Base-by-base conservation (phyloP, 2,797 vertebrate genomes). In the Limnodromus scolopaceus region DNA sequence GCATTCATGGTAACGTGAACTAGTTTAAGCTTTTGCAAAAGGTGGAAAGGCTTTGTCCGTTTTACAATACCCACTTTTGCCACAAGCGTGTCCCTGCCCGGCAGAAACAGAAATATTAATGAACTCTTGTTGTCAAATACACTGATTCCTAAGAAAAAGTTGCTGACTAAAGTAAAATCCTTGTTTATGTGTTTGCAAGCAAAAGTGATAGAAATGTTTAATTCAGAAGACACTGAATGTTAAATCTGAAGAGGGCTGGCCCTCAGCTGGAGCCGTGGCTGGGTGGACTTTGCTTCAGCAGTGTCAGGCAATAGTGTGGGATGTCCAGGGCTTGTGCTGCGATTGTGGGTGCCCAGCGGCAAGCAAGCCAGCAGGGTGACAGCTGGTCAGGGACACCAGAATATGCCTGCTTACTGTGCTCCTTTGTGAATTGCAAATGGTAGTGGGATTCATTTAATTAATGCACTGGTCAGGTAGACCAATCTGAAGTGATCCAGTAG, bases 1-100 rank as follows among this genome's bases (percentile, higher is more conserved):
- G 9, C 10, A 3, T 16, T 74, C 4, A 0, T 5, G 43, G n/a
- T 13, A 18, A 6, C 6, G 1, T 16, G 10, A 58, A 5, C 36
- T 64, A 16, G 45, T 9, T 8, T 16, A 25, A 85, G 30, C 49
- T 34, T 30, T 53, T 68, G 43, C 28, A 30, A 8, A 45, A 69
- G 8, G 16, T 6, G 39, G 7, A 4, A 45, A 65, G 27, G 3
- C 22, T 77, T 41, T 30, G n/a, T 63, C 9, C 6, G 0, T 64
- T 71, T 64, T 54, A 2, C 19, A 11, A 0, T 11, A 27, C 11
- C 13, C 10, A 1, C 38, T 32, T 43, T 30, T 11, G 18, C 48
- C 18, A 6, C 20, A 32, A 30, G 49, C 4, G 14, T 41, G 41
- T 41, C 16, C 11, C 25, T 60, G 2, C 15, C 54, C 53, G 69